Base-by-base conservation (phyloP, 2,113 vertebrate genomes). In the Chaetorhynchus papuensis region DNA sequence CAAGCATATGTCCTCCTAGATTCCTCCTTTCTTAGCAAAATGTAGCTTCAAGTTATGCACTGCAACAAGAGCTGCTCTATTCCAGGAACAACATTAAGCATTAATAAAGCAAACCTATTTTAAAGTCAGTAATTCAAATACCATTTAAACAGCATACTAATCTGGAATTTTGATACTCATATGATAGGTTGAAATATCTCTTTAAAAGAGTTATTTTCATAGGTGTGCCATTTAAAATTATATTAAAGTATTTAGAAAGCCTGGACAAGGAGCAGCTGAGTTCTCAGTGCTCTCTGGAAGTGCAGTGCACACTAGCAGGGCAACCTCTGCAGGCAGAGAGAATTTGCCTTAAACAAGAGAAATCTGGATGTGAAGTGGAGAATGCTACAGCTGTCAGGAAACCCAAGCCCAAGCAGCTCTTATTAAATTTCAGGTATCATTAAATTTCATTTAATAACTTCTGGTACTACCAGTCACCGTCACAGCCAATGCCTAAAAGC, bases 381-480 rank as follows among this genome's bases (percentile, higher is more conserved):
- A 89, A 39, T 56, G 49, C 70, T 35, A 21, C 66, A 93, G 64
- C 93, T 90, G 89, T 75, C 41, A 31, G 24, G 89, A 78, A 82
- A 78, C 60, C 28, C 64, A 77, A 74, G 47, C 68, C 28, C 12
- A 44, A 60, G 82, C 53, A 90, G 56, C 65, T 75, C 56, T 78
- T 35, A 37, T 27, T 37, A 27, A 26, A 37, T 60, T 60, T 60
- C 57, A 60, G 75, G 11, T 87, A 54, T 65, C 24, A 9, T 47
- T 59, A 49, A 52, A 66, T 87, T 79, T 65, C 44, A 31, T 71
- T 45, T 80, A 68, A 8, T 89, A 83, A 76, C 57, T 71, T 71
- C 6, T 37, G 65, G 41, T 57, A 15, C 47, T 53, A 20, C 31
- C 63, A 68, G 49, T 42, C 41, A 53, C 20, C 7, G 1, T 60